Conservation (phyloP, 2,888 invertebrate genomes). For the Drosophila bunnanda region DNA sequence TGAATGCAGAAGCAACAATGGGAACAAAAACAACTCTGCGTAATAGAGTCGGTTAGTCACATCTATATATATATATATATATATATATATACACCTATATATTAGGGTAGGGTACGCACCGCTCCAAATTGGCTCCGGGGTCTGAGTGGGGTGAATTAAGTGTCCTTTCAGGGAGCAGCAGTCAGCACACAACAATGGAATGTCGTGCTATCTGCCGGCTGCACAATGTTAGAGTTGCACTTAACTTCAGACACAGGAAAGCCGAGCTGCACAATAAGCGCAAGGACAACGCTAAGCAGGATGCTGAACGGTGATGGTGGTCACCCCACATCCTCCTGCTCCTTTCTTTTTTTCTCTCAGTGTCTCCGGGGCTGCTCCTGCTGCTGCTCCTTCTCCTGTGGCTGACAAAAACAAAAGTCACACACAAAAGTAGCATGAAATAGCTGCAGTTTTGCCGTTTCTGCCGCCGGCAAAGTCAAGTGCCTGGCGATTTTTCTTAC, state of each 20-base stretch:
- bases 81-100: neutral
- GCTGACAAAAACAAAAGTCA: constrained; percentile 78
- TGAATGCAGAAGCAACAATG: constrained; percentile 65
- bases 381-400: constrained; percentile 6
- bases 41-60: constrained; percentile 75
- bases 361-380: neutral
- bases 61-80: neutral
- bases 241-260: constrained; percentile 78
- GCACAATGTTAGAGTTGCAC: constrained; percentile 80
- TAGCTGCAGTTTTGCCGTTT: constrained; percentile 60
- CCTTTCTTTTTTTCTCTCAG: constrained; percentile 1
- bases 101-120: constrained; percentile 6
- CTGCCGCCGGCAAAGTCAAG: constrained; percentile 65
- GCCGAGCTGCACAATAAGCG: constrained; percentile 65
- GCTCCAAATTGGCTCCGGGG: constrained; percentile 56
- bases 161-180: constrained; percentile 65
- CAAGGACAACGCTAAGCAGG: constrained; percentile 67
- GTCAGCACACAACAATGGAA: constrained; percentile 73
- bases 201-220: constrained; percentile 61
- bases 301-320: constrained; percentile 29
- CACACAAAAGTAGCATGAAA: constrained; percentile 70
- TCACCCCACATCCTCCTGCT: constrained; percentile 5
- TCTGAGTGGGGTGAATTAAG: constrained; percentile 67
- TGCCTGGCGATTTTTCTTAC: constrained; percentile 75
- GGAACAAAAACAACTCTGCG: constrained; percentile 42